These are phyloP conservation scores for Microctenopoma stevenorrisi DNA, from an alignment of 2,797 vertebrate species.

Conservation along the genomic window DNA sequence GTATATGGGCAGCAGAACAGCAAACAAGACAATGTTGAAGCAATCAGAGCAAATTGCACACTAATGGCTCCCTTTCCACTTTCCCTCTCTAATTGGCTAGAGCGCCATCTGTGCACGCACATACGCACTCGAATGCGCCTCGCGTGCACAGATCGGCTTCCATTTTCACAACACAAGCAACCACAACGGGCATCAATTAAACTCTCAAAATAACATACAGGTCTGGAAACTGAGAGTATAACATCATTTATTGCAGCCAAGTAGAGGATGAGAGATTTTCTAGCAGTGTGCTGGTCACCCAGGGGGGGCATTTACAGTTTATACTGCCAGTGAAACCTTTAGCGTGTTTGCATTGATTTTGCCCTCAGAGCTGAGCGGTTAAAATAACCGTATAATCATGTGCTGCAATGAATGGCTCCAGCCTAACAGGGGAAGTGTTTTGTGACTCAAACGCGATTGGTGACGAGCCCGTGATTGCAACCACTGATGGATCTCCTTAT, in stretches of 20 bases:
- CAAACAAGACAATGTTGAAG: constrained; percentile 83
- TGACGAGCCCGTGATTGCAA: constrained; percentile 40
- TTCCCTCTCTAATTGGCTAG: constrained; percentile 78
- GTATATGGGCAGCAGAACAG: constrained; percentile 40
- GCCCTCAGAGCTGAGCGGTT: constrained; percentile 11
- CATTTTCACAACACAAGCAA: constrained; percentile 10
- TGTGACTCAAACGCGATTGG: background rate
- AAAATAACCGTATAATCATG: constrained; percentile 31
- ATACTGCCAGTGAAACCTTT: constrained; percentile 28
- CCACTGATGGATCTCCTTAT: constrained; percentile 38
- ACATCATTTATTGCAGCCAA: constrained; percentile 19
- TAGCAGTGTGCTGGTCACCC: constrained; percentile 6
- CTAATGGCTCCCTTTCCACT: constrained; percentile 81
- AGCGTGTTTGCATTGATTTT: constrained; percentile 58
- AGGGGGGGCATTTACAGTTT: constrained; percentile 28
- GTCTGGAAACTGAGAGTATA: constrained; percentile 21
- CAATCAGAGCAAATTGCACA: constrained; percentile 81
- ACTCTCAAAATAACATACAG: constrained; percentile 18
- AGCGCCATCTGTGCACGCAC: constrained; percentile 65
- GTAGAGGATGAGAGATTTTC: constrained; percentile 26
- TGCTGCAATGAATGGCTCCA: constrained; percentile 34
- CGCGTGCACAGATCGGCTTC: constrained; percentile 19
- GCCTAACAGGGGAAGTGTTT: constrained; percentile 13
- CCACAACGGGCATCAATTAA: background rate
- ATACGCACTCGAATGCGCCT: constrained; percentile 21